Conservation (phyloP, 2,888 invertebrate species). For the Drosophila rellima region DNA sequence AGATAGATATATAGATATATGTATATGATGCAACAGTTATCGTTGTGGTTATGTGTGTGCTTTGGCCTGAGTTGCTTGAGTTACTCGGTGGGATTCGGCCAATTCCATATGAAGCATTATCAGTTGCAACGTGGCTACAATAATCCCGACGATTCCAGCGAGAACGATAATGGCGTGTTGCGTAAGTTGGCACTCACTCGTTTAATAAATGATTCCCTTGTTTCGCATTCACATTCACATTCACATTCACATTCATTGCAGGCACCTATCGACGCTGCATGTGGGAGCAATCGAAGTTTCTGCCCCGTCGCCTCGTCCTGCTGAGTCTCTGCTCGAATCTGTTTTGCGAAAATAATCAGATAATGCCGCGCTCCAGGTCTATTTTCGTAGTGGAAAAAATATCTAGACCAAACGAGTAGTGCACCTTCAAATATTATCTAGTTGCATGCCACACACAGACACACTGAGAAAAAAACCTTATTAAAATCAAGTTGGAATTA, state of each 20-base stretch:
- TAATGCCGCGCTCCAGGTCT: constrained; percentile 84
- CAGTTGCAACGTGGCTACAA: constrained; percentile 75
- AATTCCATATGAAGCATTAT: constrained; percentile 83
- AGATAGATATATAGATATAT: not conserved
- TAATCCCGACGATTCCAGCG: constrained; percentile 71
- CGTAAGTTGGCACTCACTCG: constrained; percentile 55
- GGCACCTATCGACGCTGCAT: constrained; percentile 85
- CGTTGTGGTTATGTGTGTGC: constrained; percentile 49
- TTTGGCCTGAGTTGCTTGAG: constrained; percentile 50
- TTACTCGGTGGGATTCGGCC: constrained; percentile 73
- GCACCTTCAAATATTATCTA: constrained; percentile 61
- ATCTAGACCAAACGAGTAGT: constrained; percentile 85
- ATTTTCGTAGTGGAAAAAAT: constrained; percentile 85
- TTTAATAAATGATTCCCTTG: not conserved
- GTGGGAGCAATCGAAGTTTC: constrained; percentile 85
- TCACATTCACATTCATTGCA: constrained; percentile 30
- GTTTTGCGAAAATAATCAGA: constrained; percentile 85
- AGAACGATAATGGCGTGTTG: constrained; percentile 77
- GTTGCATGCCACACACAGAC: constrained; percentile 51
- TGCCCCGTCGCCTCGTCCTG: constrained; percentile 83
- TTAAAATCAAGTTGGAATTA: not conserved
- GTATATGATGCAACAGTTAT: constrained; percentile 50
- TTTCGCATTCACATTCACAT: too few species aligned
- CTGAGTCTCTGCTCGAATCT: constrained; percentile 84
- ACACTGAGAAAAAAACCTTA: not conserved